Evolutionary conservation across 2,113 vertebrate species (phyloP).

Genomic region (Orthonyx spaldingii): DNA sequence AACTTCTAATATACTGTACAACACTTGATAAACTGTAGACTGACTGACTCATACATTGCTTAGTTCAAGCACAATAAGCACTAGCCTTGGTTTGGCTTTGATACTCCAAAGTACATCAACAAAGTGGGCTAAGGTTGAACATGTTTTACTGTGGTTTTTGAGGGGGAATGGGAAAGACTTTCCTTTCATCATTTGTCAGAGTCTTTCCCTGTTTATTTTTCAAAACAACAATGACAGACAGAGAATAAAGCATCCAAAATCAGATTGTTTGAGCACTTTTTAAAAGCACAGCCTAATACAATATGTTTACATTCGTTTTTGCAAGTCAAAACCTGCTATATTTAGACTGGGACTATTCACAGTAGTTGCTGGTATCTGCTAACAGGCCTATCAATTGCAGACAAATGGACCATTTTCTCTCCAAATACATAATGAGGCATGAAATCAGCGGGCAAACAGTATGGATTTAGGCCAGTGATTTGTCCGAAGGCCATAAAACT

Average conservation of each 20-base stretch:
- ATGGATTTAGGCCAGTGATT: not conserved
- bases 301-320: not conserved
- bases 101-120: slow-evolving; percentile 3
- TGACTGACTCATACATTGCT: slow-evolving; percentile 15
- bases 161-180: not conserved
- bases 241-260: not conserved
- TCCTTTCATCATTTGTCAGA: slow-evolving; percentile 18
- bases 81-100: not conserved
- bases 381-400: not conserved
- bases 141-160: not conserved
- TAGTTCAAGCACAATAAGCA: slow-evolving; percentile 6
- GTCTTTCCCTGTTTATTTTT: slow-evolving; percentile 20
- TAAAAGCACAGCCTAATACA: not conserved
- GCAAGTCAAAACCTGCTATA: not conserved
- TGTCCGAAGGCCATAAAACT: slow-evolving; percentile 29
- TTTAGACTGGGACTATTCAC: slow-evolving; percentile 14
- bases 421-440: not conserved
- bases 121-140: slow-evolving; percentile 22
- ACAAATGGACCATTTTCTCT: slow-evolving; percentile 8
- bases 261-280: not conserved
- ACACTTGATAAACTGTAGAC: not conserved
- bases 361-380: not conserved
- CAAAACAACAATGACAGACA: not conserved
- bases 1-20: not conserved
- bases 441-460: slow-evolving; percentile 27